phyloP scores from a whole-genome alignment of 2,113 vertebrate genomes.

The Candoia aspera region DNA sequence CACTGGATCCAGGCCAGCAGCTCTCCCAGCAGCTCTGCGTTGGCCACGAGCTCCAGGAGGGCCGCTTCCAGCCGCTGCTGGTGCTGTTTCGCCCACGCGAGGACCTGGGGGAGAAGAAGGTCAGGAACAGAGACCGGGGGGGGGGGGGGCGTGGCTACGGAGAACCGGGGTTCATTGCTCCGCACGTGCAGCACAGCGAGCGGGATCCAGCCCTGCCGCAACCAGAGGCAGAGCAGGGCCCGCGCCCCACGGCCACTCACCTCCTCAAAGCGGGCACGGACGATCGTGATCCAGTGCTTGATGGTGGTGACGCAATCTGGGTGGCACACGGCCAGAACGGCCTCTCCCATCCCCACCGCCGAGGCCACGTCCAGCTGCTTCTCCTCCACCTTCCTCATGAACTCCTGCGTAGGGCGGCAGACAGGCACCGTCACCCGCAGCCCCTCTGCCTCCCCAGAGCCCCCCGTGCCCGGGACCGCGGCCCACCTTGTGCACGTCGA shows the following conservation, averaged over 20 bases:
- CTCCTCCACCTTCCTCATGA: constrained; percentile 97
- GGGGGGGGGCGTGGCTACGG: too few relatives aligned
- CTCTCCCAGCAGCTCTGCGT: constrained; percentile 92
- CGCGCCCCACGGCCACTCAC: constrained; percentile 67
- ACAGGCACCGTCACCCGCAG: too few relatives aligned
- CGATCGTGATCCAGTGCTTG: constrained; percentile 99
- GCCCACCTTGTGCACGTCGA: constrained; percentile 86
- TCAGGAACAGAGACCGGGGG: too few relatives aligned
- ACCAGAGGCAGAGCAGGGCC: not conserved
- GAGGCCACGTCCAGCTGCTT: constrained; percentile 88
- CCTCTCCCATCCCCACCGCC: constrained; percentile 91
- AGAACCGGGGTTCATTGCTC: not conserved
- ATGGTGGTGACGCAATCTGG: constrained; percentile 97
- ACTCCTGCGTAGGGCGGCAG: constrained; percentile 75
- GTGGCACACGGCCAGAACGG: constrained; percentile 89
- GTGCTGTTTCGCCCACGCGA: constrained; percentile 97
- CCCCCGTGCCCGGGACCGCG: not conserved
- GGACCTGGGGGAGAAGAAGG: constrained; percentile 79
- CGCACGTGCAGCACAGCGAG: not conserved
- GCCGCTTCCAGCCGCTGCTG: constrained; percentile 93
- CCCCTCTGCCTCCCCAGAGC: not conserved
- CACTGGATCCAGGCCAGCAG: constrained; percentile 95
- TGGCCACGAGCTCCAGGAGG: constrained; percentile 88
- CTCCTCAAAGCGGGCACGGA: constrained; percentile 96
- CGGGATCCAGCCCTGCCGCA: not conserved